Conservation (phyloP, 2,113 vertebrate genomes). For the Porphyrio hochstetteri region DNA sequence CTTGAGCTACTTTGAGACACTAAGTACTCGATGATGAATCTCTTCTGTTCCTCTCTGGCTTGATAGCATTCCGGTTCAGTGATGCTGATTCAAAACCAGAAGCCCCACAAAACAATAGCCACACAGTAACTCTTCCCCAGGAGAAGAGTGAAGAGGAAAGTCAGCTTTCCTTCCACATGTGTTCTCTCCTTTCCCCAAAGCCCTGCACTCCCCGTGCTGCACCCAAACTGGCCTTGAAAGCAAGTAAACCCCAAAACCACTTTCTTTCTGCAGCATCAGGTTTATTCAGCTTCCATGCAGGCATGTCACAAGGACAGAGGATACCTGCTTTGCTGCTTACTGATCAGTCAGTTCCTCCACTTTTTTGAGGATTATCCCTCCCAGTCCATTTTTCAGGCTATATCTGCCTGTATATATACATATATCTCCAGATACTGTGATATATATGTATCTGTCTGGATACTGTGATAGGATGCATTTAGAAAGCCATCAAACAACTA, state of each 20-base stretch:
- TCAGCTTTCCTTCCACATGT: not conserved
- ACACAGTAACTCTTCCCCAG: not conserved
- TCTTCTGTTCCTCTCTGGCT: not conserved
- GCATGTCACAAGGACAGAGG: not conserved
- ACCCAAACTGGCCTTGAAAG: not conserved
- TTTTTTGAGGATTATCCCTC: not conserved
- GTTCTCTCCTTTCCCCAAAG: not conserved
- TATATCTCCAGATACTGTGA: too few relatives aligned
- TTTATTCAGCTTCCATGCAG: not conserved
- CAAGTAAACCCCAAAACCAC: not conserved
- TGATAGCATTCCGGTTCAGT: not conserved
- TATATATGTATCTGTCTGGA: not conserved
- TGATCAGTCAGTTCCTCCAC: not conserved
- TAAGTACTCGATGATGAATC: not conserved
- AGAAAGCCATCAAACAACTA: not conserved
- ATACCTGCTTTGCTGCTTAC: not conserved
- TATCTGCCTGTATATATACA: too few relatives aligned
- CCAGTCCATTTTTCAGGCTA: not conserved
- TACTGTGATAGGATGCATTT: not conserved
- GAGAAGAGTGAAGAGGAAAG: not conserved
- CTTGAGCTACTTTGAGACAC: not conserved
- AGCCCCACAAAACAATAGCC: not conserved
- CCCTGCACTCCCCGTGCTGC: not conserved
- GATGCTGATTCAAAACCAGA: not conserved
- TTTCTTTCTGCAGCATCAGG: not conserved